Evolutionary conservation across 2,888 invertebrate genomes (phyloP), one percentile per base, ranked within the genome.

Genomic region (Hypolimnas misippus): DNA sequence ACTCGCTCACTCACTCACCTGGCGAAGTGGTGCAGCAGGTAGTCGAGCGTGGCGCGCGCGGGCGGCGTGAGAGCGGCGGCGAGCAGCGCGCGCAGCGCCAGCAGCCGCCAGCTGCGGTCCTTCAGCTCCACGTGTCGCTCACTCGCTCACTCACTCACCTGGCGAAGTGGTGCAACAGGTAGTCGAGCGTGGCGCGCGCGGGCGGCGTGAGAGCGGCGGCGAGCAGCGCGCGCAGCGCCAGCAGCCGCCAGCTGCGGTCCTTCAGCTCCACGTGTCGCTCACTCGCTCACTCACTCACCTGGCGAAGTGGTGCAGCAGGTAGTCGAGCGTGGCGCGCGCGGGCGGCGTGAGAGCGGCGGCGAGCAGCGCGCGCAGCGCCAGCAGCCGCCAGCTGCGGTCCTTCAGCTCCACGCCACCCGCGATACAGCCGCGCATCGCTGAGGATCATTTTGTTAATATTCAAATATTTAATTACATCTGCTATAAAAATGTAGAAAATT

Each of bases 161-260:
- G 66, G 97, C 96, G 87, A 98, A 97, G 93, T 99, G 98, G 81
- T 96, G 95, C 82, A 98, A 97, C 79, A 99, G 95, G 86, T 96
- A 98, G 90, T 97, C 97, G 69, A 99, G 94, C 75, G 98, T 96
- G 86, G 96, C 95, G 83, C 97, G 95, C 87, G 98, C 98, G 68
- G 95, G 94, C 62, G 95, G 93, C 72, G 97, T 97, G 78, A 98
- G 93, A 84, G 97, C 96, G 62, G 94, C 93, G 83, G 95, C 94
- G 76, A 98, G 94, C 88, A 98, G 95, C 71, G 96, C 94, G 72
- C 97, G 94, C 73, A 98, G 92, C 70, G 97, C 96, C 78, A 97
- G 92, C 77, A 98, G 93, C 69, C 97, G 94, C 89, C 97, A 96
- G 87, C 97, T 97, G 82, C 97, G 95, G 87, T 98, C 97, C 76